Base-by-base conservation (phyloP, 2,888 invertebrate genomes). In the Erynnis tages region DNA sequence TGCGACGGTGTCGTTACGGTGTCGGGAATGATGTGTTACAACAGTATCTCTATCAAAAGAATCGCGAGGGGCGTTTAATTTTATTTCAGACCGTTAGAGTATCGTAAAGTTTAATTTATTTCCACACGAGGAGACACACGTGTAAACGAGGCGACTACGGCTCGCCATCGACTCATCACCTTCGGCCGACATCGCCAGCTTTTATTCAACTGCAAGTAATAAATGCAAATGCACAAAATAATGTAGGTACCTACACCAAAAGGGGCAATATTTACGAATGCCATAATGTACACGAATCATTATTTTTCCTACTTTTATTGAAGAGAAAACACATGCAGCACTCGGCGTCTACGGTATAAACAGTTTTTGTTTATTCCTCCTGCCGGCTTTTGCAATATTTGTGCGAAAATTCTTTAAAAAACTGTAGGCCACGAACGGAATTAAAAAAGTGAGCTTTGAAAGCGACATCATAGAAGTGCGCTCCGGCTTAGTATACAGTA, bases 11-110 rank as follows among this genome's bases (percentile, higher is more conserved):
- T 59, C 59, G 62, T 60, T 61, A 57, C 54, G 49, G 46, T 59
- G 56, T 55, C 58, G 55, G 54, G 53, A 53, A 61, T 62, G 61
- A 61, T 60, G 61, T 62, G 56, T 55, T 61, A 58, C 61, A 55
- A 43, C 55, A 47, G 47, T 56, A 43, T 59, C 54, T 54, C 57
- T 55, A 52, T 61, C 58, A 57, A 62, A 62, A 61, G 59, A 56
- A 56, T 57, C 60, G 21, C 57, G 38, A 56, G 46, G 50, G 57
- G 54, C 53, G 60, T 57, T 59, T 57, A 57, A 57, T 57, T 64
- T 59, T 56, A 56, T 62, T 56, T 54, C 53, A 44, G 55, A 30
- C 46, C 45, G 53, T 56, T 53, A 19, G 46, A 40, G 44, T 44
- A 54, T 54, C 54, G 58, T 57, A 53, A 54, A 54, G 37, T 58